These are phyloP conservation scores for Parnassius mnemosyne DNA, from an alignment of 2,888 invertebrate species.

Conservation along the genomic window DNA sequence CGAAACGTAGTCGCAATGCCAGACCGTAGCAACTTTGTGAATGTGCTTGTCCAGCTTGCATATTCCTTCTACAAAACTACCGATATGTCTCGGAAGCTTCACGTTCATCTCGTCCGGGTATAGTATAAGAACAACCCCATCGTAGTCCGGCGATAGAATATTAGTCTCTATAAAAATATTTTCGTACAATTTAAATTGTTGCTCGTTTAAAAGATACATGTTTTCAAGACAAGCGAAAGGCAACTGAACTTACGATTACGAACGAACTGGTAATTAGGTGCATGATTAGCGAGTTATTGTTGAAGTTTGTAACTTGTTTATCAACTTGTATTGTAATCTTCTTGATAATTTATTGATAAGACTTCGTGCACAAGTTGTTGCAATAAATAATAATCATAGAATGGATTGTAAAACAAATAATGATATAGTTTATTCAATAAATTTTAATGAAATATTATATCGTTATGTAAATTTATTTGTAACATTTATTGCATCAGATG, in stretches of 20 bases:
- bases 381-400: neutral
- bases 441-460: neutral
- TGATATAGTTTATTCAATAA: neutral
- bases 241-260: conserved; percentile 17
- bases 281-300: neutral
- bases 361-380: neutral
- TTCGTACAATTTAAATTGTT: conserved; percentile 59
- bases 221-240: neutral
- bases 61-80: conserved; percentile 56
- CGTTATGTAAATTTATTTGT: neutral
- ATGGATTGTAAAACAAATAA: neutral
- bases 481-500: no score
- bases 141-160: conserved; percentile 76
- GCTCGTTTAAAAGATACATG: conserved; percentile 23
- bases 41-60: conserved; percentile 61
- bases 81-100: conserved; percentile 62
- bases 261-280: neutral
- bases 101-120: conserved; percentile 74
- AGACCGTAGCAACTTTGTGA: conserved; percentile 76
- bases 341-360: conserved; percentile 1
- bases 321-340: neutral
- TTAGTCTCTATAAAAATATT: conserved; percentile 72
- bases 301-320: neutral
- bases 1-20: conserved; percentile 82
- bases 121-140: conserved; percentile 82